Evolutionary conservation across 2,888 invertebrate species (phyloP), one percentile per base, ranked within the genome.

Genomic region (Caenorhabditis angaria): DNA sequence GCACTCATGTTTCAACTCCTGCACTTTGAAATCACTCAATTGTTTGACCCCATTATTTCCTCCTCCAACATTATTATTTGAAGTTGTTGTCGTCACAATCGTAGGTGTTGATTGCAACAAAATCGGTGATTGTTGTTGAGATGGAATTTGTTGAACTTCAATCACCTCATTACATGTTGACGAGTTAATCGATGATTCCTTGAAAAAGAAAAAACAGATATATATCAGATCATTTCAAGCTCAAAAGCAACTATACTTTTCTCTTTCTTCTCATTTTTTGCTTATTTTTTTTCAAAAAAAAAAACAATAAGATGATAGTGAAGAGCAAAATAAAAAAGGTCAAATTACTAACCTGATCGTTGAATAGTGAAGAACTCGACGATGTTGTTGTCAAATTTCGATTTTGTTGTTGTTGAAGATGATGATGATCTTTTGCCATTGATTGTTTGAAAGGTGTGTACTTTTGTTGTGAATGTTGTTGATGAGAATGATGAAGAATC

Each of bases 1-100:
- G 83, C 96, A 91, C 88, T 97, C 96, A 66, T 93, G 93, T 88
- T 95, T 82, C 54, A 81, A 81, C 62, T 87, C 78, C 65, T 69
- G 58, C 14, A 78, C 91, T 90, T 95, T 95, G 94, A 96, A 94
- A 87, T 95, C 95, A 88, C 95, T 94, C 84, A 96, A 22, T 28
- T 29, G 35, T 56, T 35, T 56, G n/a, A 28, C 35, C 32, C 6
- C 25, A 29, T 12, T 25, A 14, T 10, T 12, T 12, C 22, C 18
- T 3, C 54, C 18, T 5, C 32, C 32, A 10, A 5, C 32, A 10
- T 32, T 32, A n/a, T n/a, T n/a, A n/a, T 14, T 48, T 48, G 48
- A 14, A n/a, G 5, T 48, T 8, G 5, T n/a, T 48, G 48, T 18
- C n/a, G 48, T 48, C 14, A 48, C 18, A 18, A 54, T 27, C 18